Base-by-base conservation (phyloP, 2,888 invertebrate genomes). In the Muscina levida region DNA sequence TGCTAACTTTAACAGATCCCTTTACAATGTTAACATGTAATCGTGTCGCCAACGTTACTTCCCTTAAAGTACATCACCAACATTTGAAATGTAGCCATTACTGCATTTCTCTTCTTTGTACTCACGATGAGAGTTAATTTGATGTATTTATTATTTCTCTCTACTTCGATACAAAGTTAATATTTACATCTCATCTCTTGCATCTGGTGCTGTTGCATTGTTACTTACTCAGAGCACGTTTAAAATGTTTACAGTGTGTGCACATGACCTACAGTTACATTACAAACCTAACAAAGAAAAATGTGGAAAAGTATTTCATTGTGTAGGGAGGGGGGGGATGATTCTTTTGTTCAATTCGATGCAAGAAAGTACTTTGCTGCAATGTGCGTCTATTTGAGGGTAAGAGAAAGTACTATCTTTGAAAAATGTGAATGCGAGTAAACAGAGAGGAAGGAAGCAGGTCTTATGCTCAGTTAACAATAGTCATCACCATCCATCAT, bases 61-160 rank as follows among this genome's bases (percentile, higher is more conserved):
- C 79, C 68, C 77, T 62, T 77, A 56, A 24, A 51, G 3, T 15
- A 48, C 37, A 51, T 31, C 11, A 37, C 19, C n/a, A 62, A 15
- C 39, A 51, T 56, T 57, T 57, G 31, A 46, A 31, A 72, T 44
- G 44, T 56, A 72, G 8, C n/a, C 31, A 31, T 8, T 5, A 31
- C 31, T 5, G 3, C 31, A 31, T 31, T n/a, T 31, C 31, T 5
- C 3, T 31, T 31, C 31, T 31, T 31, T 31, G 31, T 31, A 5
- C 31, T 31, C 31, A 31, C 31, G 8, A 8, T 31, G 31, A 31
- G 31, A 31, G 31, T 31, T 31, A 8, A 31, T 31, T 31, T 31
- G 31, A 5, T 31, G 31, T 8, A 31, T 31, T 31, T 31, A 31
- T 8, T 31, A 5, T 31, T 3, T 31, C 31, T 31, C 31, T 31